A percentile compares a stretch with the other conserved stretches of the same genome.
These are phyloP conservation scores for Isaurus tuberculatus DNA, from an alignment of 92 coral and sea anemone species.

Conservation along the genomic window DNA sequence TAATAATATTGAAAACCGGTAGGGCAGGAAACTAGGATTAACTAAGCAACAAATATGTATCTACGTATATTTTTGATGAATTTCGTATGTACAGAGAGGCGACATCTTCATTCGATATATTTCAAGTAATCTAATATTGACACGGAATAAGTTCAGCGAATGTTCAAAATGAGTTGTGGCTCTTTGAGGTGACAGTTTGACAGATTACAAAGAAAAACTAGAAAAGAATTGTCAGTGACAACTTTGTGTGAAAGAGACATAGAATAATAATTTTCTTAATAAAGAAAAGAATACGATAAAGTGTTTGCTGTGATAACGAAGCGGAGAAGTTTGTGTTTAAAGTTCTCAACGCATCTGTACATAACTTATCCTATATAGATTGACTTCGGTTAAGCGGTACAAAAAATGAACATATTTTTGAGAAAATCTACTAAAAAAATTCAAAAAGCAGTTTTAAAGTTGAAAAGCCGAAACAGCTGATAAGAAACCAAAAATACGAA, in stretches of 20 bases:
- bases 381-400: neutral
- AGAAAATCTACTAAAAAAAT: neutral
- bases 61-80: neutral
- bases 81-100: neutral
- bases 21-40: neutral
- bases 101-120: slow-evolving; percentile 18
- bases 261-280: slow-evolving; percentile 1
- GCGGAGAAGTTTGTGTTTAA: neutral
- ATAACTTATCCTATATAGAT: neutral
- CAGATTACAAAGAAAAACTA: slow-evolving; percentile 12
- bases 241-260: slow-evolving; percentile 27
- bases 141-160: slow-evolving; percentile 28
- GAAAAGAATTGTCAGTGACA: neutral
- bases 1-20: neutral
- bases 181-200: slow-evolving; percentile 34
- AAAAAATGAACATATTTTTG: neutral
- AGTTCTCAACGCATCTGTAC: no score
- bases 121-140: neutral
- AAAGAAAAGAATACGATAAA: slow-evolving; percentile 6
- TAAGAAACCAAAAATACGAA: neutral
- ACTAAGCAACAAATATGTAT: neutral
- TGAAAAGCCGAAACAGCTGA: neutral
- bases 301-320: no score
- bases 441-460: neutral
- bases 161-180: slow-evolving; percentile 34